Conservation (phyloP, 2,888 invertebrate genomes). For the Arge pagana region DNA sequence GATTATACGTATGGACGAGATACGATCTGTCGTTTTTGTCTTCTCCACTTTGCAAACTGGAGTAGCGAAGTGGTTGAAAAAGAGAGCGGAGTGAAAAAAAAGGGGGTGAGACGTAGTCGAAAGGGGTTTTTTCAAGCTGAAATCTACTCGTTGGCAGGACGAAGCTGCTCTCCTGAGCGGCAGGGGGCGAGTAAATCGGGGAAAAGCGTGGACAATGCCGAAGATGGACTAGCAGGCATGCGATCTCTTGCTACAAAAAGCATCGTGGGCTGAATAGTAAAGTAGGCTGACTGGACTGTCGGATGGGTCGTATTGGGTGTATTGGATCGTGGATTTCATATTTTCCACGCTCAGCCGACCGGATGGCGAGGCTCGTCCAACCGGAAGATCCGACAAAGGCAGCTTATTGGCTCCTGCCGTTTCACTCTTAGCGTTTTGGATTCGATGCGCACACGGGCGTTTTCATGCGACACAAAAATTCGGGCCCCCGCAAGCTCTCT, state of each 20-base stretch:
- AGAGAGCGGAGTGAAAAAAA: no score
- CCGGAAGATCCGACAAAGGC: conserved; percentile 54
- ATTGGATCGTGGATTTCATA: conserved; percentile 52
- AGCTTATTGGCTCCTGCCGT: conserved; percentile 50
- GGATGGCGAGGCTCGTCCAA: conserved; percentile 47
- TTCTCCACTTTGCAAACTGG: no score
- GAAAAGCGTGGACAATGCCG: conserved; percentile 26
- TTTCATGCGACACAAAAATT: no score
- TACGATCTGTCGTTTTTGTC: no score
- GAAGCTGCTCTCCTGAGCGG: conserved; percentile 18
- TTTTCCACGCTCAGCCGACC: conserved; percentile 47
- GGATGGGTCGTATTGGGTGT: conserved; percentile 40
- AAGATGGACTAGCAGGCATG: conserved; percentile 13
- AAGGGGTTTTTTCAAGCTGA: no score
- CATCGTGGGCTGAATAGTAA: conserved; percentile 39
- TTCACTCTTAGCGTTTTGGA: conserved; percentile 27
- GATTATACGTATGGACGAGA: no score
- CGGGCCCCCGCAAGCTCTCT: no score
- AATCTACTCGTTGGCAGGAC: no score
- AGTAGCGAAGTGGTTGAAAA: no score
- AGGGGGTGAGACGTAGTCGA: no score
- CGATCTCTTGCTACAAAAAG: conserved; percentile 25
- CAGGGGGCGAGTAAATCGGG: background rate
- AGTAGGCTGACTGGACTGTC: conserved; percentile 12
- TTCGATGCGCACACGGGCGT: no score